Evolutionary conservation across 1,140 invertebrate genomes (phyloP).

Genomic region (Aphidius gifuensis): DNA sequence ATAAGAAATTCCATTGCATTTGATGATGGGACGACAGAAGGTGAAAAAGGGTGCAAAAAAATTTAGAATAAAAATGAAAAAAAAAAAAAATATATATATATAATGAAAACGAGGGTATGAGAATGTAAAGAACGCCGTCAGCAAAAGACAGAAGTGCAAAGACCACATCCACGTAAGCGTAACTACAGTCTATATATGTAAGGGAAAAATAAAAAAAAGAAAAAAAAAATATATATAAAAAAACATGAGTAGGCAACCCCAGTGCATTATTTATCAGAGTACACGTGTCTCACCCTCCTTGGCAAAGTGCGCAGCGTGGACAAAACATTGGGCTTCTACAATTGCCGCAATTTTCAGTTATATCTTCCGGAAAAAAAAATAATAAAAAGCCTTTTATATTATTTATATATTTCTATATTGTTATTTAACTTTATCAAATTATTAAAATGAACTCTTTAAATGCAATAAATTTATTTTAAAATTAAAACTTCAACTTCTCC

Average conservation of each 20-base stretch:
- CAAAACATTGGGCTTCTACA: constrained; percentile 15
- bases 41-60: too few species aligned
- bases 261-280: constrained; percentile 52
- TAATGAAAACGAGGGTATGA: constrained; percentile 7
- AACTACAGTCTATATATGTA: constrained; percentile 22
- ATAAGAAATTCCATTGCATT: too few species aligned
- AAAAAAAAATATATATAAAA: constrained; percentile 23
- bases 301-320: constrained; percentile 29
- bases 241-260: constrained; percentile 15
- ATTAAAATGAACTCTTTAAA: too few species aligned
- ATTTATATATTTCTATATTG: not conserved
- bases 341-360: constrained; percentile 17
- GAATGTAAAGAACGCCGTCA: constrained; percentile 25
- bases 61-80: too few species aligned
- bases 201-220: not conserved
- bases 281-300: constrained; percentile 49
- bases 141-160: constrained; percentile 30
- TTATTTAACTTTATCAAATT: not conserved
- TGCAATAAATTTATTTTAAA: too few species aligned
- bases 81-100: not conserved
- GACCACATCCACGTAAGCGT: constrained; percentile 41
- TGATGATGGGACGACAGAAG: too few species aligned
- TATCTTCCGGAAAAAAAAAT: constrained; percentile 7
- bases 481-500: too few species aligned
- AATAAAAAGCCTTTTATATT: not conserved